Evolutionary conservation across 2,888 invertebrate species (phyloP), one percentile per base, ranked within the genome.

Genomic region (Brachypalpus laphriformis): DNA sequence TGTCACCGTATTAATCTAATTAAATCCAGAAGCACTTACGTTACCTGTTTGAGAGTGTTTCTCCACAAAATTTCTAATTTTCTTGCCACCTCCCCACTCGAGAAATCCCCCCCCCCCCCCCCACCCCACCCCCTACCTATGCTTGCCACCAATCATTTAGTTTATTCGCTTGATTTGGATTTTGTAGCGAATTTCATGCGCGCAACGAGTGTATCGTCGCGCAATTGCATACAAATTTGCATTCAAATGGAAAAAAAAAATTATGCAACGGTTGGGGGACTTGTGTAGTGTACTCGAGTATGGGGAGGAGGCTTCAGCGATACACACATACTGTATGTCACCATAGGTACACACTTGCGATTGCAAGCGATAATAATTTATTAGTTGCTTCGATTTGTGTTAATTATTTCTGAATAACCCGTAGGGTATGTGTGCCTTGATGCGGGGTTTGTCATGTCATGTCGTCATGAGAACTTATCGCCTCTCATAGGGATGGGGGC

Each of bases 151-250:
- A 42, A 42, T 45, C 61, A 18, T 18, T 61, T 31, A 61, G 28
- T 61, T 61, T 45, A 61, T 34, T 71, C 28, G 45, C 22, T 34
- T 47, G 70, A 57, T 70, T 70, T 70, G 47, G 34, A 71, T 71
- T 71, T 71, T 25, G 47, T 47, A 71, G 47, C 57, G 45, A 56
- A 59, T 59, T 47, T 59, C 57, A 65, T 37, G 34, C 31, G 47
- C 45, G n/a, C 22, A 57, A 11, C 34, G 68, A 25, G 25, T 34
- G 37, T 7, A 47, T 49, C 20, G 65, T 28, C 42, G 61, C 61
- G 45, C 61, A 61, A 7, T 61, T 61, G 45, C 61, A 61, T 59
- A 16, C 25, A 14, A 59, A 59, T 59, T 59, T 59, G 59, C 59
- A 59, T 59, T 22, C 11, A 37, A 22, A 18, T 20, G 14, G 14